A percentile compares a stretch with the other conserved stretches of the same genome.
Conservation (phyloP, 2,797 vertebrate species). For the Cacajao melanocephalus region DNA sequence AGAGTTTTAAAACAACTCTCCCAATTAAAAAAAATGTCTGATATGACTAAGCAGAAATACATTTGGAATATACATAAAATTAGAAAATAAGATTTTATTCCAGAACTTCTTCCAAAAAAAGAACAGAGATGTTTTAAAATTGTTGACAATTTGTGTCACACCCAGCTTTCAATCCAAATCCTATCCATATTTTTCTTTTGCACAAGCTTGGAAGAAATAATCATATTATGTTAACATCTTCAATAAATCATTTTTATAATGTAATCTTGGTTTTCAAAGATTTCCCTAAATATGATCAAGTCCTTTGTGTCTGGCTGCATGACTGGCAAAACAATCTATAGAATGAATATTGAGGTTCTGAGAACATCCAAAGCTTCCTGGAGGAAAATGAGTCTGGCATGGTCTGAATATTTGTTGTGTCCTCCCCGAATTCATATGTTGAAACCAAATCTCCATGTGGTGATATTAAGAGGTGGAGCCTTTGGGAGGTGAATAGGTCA, state of each 20-base stretch:
- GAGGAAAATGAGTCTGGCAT: background rate
- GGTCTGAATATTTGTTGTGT: background rate
- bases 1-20: background rate
- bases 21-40: constrained; percentile 16
- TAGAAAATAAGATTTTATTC: background rate
- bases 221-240: background rate
- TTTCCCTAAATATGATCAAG: background rate
- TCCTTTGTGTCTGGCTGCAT: background rate
- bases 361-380: background rate
- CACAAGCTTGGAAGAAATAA: background rate
- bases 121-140: constrained; percentile 22
- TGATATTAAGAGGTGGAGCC: background rate
- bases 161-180: background rate
- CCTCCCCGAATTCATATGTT: background rate
- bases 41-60: background rate
- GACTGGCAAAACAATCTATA: background rate
- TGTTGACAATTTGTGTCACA: background rate
- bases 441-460: background rate
- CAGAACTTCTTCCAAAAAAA: constrained; percentile 10
- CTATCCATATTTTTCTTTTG: constrained; percentile 1
- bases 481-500: background rate
- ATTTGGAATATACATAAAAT: background rate
- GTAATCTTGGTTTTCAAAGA: background rate
- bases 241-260: constrained; percentile 13
- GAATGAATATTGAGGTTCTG: background rate